Conservation (phyloP, 2,113 vertebrate species). For the Tachysurus vachellii region DNA sequence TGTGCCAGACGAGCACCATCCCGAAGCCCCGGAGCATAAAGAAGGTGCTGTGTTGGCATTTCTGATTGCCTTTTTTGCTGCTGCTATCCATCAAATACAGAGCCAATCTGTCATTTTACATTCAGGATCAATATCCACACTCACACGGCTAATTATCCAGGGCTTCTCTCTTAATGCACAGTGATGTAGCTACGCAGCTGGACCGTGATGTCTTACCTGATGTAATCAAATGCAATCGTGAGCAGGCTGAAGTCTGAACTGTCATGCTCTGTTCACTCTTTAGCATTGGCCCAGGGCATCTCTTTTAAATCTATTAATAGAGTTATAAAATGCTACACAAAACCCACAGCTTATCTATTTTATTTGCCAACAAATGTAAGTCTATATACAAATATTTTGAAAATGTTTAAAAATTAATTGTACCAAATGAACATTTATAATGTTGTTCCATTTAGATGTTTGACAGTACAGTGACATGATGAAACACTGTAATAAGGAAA, state of each 20-base stretch:
- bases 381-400: not conserved
- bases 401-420: not conserved
- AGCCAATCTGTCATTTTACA: conserved; percentile 40
- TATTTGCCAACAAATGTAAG: not conserved
- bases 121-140: conserved; percentile 49
- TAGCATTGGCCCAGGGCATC: not conserved
- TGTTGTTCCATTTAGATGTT: not conserved
- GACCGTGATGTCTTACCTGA: conserved; percentile 25
- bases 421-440: not conserved
- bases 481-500: conserved; percentile 14
- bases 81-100: conserved; percentile 50
- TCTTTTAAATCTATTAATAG: not conserved
- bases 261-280: not conserved
- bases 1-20: not conserved
- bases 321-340: not conserved
- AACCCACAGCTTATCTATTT: not conserved
- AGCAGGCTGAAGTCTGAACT: not conserved
- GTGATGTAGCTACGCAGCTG: conserved; percentile 11
- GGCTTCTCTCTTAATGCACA: conserved; percentile 31
- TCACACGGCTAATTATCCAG: conserved; percentile 37
- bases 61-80: conserved; percentile 33
- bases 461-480: conserved; percentile 6
- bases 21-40: conserved; percentile 25
- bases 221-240: conserved; percentile 27
- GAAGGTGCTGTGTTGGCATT: conserved; percentile 39